A percentile compares a stretch with the other conserved stretches of the same genome.
These are phyloP conservation scores for Circus cinereus DNA, from an alignment of 2,797 vertebrate genomes.

Conservation along the genomic window DNA sequence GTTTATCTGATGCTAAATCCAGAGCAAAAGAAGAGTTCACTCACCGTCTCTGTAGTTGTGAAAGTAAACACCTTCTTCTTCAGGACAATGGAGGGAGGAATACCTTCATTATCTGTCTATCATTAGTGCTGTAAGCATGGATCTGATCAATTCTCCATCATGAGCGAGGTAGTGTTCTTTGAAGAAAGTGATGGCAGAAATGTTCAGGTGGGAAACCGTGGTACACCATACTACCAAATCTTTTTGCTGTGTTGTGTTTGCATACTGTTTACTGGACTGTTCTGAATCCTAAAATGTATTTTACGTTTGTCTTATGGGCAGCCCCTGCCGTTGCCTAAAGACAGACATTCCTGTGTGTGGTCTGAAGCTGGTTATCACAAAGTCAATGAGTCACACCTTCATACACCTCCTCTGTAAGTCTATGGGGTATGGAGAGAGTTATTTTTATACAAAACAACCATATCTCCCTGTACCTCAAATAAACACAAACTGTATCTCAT, in stretches of 20 bases:
- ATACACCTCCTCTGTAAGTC: neutral
- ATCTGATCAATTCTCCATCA: neutral
- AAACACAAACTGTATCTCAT: neutral
- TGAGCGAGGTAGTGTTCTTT: neutral
- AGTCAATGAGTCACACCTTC: neutral
- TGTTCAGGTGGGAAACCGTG: neutral
- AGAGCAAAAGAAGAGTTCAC: neutral
- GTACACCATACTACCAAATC: neutral
- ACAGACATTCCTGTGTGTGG: neutral
- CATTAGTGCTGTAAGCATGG: neutral
- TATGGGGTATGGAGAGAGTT: neutral
- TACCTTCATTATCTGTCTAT: neutral
- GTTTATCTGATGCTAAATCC: neutral
- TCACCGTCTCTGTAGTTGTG: neutral
- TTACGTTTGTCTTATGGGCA: neutral
- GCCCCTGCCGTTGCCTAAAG: neutral
- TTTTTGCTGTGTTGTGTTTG: neutral
- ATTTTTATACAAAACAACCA: constrained; percentile 22
- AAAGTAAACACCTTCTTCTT: neutral
- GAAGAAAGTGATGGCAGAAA: neutral
- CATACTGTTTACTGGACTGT: neutral
- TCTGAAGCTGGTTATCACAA: neutral
- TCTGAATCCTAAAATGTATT: neutral
- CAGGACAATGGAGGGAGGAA: neutral
- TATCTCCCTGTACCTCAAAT: neutral